phyloP scores from a whole-genome alignment of 2,113 vertebrate genomes.

The Dicentrarchus labrax region DNA sequence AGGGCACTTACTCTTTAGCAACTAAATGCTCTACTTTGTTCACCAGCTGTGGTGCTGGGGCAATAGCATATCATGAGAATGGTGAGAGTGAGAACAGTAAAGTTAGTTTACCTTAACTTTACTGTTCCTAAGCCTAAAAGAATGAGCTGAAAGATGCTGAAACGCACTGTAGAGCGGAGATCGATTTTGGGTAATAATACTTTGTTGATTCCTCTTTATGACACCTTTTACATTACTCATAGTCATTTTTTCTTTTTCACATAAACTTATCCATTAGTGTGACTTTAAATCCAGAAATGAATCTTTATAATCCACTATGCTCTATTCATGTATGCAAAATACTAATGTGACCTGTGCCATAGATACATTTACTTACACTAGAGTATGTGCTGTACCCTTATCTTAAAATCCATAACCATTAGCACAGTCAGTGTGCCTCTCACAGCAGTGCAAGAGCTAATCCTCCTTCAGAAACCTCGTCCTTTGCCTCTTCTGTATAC shows the following conservation, averaged over 20 bases:
- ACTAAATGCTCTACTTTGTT: too few species aligned
- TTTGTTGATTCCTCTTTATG: neutral
- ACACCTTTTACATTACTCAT: neutral
- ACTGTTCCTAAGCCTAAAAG: neutral
- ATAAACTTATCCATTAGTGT: neutral
- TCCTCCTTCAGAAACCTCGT: neutral
- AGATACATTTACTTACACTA: neutral
- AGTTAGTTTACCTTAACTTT: neutral
- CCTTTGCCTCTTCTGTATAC: neutral
- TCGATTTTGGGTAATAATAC: neutral
- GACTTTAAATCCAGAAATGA: neutral
- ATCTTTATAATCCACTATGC: neutral
- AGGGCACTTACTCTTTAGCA: too few species aligned
- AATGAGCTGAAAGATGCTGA: neutral
- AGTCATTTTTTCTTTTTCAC: neutral
- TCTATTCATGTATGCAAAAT: neutral
- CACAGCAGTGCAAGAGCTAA: neutral
- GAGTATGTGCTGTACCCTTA: neutral
- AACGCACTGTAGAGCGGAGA: neutral
- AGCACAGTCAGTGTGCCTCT: neutral
- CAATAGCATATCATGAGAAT: too few species aligned
- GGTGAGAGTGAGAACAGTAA: neutral
- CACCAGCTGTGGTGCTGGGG: too few species aligned
- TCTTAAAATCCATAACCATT: conserved; percentile 13
- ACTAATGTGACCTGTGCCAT: neutral